Evolutionary conservation across 2,113 vertebrate genomes (phyloP).

Genomic region (Toxotes jaculatrix): DNA sequence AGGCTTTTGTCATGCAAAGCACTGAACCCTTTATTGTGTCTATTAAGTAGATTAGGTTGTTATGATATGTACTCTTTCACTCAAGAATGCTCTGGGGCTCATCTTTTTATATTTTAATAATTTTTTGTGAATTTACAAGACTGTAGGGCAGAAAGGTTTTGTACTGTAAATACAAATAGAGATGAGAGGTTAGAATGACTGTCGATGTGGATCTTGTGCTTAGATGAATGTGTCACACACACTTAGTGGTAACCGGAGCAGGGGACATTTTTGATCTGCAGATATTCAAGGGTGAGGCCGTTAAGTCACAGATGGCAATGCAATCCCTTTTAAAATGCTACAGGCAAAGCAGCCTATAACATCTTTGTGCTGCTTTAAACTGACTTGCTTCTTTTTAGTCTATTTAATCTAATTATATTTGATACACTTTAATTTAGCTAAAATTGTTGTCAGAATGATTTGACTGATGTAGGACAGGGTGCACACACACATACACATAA

Average conservation of each 20-base stretch:
- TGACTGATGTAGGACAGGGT: slow-evolving; percentile 4
- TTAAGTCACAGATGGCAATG: slow-evolving; percentile 29
- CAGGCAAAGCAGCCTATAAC: slow-evolving; percentile 15
- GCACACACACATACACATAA: background rate
- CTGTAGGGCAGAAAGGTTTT: slow-evolving; percentile 47
- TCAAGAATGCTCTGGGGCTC: slow-evolving; percentile 38
- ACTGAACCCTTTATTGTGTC: slow-evolving; percentile 65
- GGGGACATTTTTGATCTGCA: slow-evolving; percentile 30
- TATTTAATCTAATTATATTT: slow-evolving; percentile 6
- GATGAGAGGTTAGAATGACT: slow-evolving; percentile 30
- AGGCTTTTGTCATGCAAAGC: slow-evolving; percentile 45
- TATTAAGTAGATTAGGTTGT: slow-evolving; percentile 38
- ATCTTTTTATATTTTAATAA: slow-evolving; percentile 65
- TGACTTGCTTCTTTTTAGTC: slow-evolving; percentile 12
- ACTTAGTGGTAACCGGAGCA: slow-evolving; percentile 30
- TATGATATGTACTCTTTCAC: slow-evolving; percentile 45
- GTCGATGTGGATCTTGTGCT: slow-evolving; percentile 39
- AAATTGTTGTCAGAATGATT: background rate
- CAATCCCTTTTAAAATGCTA: slow-evolving; percentile 15
- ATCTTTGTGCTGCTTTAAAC: slow-evolving; percentile 30
- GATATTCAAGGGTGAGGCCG: slow-evolving; percentile 37
- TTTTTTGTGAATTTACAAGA: slow-evolving; percentile 47
- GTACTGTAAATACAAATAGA: slow-evolving; percentile 66
- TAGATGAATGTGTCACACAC: slow-evolving; percentile 58
- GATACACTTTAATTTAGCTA: slow-evolving; percentile 15